These are phyloP conservation scores for Pachyrhynchus sulphureomaculatus DNA, from an alignment of 1,140 invertebrate genomes.

Conservation along the genomic window DNA sequence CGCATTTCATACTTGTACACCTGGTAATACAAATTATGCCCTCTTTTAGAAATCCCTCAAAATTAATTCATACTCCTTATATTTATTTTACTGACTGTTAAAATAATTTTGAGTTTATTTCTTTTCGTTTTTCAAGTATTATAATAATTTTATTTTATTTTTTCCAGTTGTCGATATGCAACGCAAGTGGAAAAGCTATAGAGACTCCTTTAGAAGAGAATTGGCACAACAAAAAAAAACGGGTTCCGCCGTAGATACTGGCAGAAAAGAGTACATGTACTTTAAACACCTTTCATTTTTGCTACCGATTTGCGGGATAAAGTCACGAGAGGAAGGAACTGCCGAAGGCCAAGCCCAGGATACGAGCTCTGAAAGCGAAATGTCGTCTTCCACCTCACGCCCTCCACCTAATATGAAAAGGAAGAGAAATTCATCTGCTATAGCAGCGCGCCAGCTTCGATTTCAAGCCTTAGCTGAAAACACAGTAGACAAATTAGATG, in stretches of 20 bases:
- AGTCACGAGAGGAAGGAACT: background rate
- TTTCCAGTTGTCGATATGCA: background rate
- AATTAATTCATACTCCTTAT: no score
- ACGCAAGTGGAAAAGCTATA: background rate
- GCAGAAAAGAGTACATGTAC: background rate
- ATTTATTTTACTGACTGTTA: no score
- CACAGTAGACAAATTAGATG: background rate
- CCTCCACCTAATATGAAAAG: background rate
- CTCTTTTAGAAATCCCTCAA: no score
- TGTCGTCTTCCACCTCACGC: background rate
- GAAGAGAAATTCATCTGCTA: background rate
- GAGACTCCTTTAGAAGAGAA: background rate
- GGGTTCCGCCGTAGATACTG: background rate
- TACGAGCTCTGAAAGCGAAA: background rate
- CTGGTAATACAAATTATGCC: no score
- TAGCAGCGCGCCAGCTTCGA: background rate
- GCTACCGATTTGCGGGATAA: background rate
- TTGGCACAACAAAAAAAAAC: background rate
- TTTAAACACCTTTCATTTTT: background rate
- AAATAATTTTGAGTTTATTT: no score
- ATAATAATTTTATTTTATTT: no score
- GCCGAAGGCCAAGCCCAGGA: background rate
- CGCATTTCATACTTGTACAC: no score
- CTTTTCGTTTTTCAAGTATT: no score
- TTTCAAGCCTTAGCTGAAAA: background rate